These are phyloP conservation scores for Caradrina clavipalpis DNA, from an alignment of 2,888 invertebrate genomes.

Conservation along the genomic window DNA sequence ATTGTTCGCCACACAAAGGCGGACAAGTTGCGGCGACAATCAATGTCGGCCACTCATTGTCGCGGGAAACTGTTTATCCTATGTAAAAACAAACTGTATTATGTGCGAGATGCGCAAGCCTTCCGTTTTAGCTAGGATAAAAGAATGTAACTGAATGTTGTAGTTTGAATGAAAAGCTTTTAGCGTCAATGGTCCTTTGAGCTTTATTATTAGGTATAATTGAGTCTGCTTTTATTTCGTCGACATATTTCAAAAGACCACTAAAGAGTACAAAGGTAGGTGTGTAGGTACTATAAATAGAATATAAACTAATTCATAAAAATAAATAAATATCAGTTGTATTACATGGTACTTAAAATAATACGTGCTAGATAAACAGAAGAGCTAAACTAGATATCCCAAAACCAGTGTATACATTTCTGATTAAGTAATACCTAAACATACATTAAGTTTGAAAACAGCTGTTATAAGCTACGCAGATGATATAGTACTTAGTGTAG, in stretches of 20 bases:
- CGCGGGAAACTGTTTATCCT: background rate
- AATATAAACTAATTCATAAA: background rate
- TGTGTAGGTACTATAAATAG: background rate
- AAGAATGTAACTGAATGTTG: no score
- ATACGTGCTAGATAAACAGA: constrained; percentile 10
- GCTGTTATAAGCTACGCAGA: constrained; percentile 14
- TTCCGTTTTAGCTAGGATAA: no score
- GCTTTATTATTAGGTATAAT: no score
- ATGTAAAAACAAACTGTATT: background rate
- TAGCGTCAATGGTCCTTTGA: no score
- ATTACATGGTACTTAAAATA: no score
- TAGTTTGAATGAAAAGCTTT: no score
- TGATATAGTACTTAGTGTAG: constrained; percentile 16
- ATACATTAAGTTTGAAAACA: constrained; percentile 7
- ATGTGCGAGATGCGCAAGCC: background rate
- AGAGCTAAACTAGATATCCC: constrained; percentile 4
- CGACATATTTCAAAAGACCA: no score
- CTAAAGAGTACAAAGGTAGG: no score
- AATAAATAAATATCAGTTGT: background rate
- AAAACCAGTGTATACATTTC: constrained; percentile 19
- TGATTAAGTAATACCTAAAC: constrained; percentile 28
- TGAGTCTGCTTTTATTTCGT: no score
- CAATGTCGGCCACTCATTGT: constrained; percentile 18
- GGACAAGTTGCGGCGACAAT: constrained; percentile 45
- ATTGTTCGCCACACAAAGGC: constrained; percentile 26